Evolutionary conservation across 2,888 invertebrate species (phyloP).

Genomic region (Sminthurinus aureus): DNA sequence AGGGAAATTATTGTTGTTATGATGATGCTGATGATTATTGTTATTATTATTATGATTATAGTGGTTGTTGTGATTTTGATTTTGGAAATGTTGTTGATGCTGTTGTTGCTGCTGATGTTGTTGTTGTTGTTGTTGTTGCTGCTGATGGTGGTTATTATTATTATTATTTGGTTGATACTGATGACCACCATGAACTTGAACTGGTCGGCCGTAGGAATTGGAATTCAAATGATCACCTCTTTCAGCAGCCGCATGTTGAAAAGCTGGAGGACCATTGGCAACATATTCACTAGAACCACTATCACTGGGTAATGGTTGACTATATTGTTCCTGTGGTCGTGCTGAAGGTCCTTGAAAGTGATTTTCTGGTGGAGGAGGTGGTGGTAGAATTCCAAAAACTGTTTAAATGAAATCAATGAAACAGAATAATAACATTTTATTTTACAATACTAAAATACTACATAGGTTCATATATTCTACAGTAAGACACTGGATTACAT

Average conservation of each 20-base stretch:
- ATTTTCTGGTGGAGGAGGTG: not conserved
- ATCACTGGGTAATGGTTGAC: not conserved
- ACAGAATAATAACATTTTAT: not conserved
- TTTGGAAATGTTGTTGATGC: not conserved
- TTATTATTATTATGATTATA: conserved; percentile 19
- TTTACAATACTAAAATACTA: not conserved
- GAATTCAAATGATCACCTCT: conserved; percentile 7
- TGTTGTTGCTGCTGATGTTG: not conserved
- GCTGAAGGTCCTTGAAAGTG: not conserved
- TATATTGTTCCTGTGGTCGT: not conserved
- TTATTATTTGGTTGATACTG: not conserved
- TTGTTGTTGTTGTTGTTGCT: not conserved
- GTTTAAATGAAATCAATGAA: not conserved
- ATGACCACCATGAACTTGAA: conserved; percentile 25
- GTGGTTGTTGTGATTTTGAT: not conserved
- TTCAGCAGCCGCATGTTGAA: not conserved
- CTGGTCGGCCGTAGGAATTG: not conserved
- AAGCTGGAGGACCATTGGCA: conserved; percentile 10
- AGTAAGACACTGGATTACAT: too few relatives aligned
- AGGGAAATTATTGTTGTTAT: conserved; percentile 2
- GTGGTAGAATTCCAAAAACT: conserved; percentile 12
- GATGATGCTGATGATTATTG: not conserved
- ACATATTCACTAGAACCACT: conserved; percentile 7
- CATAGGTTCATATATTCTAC: not conserved
- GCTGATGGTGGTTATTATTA: not conserved